A percentile compares a stretch with the other conserved stretches of the same genome.
These are phyloP conservation scores for Cephus cinctus DNA, from an alignment of 1,140 invertebrate genomes.

Conservation along the genomic window DNA sequence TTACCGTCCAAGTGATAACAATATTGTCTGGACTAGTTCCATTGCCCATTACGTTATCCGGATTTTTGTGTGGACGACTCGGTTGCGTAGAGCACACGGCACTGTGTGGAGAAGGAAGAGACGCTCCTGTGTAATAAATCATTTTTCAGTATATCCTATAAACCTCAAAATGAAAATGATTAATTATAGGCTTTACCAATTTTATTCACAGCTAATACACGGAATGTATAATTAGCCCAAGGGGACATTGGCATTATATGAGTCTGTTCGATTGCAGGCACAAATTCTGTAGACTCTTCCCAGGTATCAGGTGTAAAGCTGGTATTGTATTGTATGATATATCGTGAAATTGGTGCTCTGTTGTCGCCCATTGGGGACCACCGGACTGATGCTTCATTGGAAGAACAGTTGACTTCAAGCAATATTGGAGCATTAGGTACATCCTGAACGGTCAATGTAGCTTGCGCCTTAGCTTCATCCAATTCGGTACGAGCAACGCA, in stretches of 20 bases:
- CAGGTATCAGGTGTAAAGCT: slow-evolving; percentile 91
- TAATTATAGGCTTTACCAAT: slow-evolving; percentile 69
- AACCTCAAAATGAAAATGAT: too few species aligned
- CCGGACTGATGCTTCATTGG: slow-evolving; percentile 69
- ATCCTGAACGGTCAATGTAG: slow-evolving; percentile 93
- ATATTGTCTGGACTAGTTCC: slow-evolving; percentile 87
- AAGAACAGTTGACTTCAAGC: slow-evolving; percentile 65
- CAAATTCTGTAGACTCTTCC: slow-evolving; percentile 73
- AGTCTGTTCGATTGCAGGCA: slow-evolving; percentile 77
- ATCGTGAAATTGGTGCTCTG: slow-evolving; percentile 89
- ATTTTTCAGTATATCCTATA: neutral
- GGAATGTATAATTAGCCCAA: slow-evolving; percentile 96
- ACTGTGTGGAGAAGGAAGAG: slow-evolving; percentile 76
- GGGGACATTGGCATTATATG: slow-evolving; percentile 79
- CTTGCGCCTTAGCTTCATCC: slow-evolving; percentile 79
- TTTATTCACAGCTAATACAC: slow-evolving; percentile 90
- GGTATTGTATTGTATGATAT: slow-evolving; percentile 92
- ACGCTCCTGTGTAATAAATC: slow-evolving; percentile 59
- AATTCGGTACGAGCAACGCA: slow-evolving; percentile 91
- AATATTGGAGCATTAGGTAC: slow-evolving; percentile 87
- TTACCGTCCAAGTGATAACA: slow-evolving; percentile 93
- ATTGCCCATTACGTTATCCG: slow-evolving; percentile 88
- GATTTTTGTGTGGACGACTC: slow-evolving; percentile 91
- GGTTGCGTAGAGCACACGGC: slow-evolving; percentile 82
- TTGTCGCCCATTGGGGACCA: slow-evolving; percentile 93